Evolutionary conservation across 92 coral and sea anemone species (phyloP).

Genomic region (Epizoanthus ramosus): DNA sequence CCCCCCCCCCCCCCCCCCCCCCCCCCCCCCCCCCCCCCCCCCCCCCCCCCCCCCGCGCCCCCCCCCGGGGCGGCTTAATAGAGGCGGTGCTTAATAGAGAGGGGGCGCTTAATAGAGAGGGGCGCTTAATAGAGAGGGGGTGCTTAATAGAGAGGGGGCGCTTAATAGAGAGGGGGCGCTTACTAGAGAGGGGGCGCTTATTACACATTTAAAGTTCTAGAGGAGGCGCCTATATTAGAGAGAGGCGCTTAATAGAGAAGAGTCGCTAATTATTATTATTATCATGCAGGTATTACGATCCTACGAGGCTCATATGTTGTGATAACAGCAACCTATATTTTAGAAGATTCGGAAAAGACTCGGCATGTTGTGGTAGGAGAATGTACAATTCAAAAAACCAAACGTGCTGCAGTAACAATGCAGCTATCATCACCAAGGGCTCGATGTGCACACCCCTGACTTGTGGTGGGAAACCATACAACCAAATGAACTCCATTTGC

Average conservation of each 20-base stretch:
- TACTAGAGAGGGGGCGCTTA: no score
- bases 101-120: no score
- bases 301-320: constrained; percentile 30
- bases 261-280: not conserved
- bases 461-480: constrained; percentile 14
- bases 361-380: constrained; percentile 14
- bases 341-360: constrained; percentile 23
- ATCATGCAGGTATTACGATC: constrained; percentile 18
- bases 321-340: constrained; percentile 14
- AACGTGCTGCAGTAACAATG: constrained; percentile 18
- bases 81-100: no score
- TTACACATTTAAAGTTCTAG: no score
- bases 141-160: no score
- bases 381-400: constrained; percentile 17
- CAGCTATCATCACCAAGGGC: not conserved
- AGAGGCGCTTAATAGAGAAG: not conserved
- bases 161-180: no score
- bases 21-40: no score
- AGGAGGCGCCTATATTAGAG: no score
- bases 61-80: no score
- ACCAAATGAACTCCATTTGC: not conserved
- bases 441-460: not conserved
- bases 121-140: no score
- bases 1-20: no score
- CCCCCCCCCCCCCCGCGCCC: no score